A percentile compares a stretch with the other conserved stretches of the same genome.
Evolutionary conservation across 2,797 vertebrate species (phyloP).

Genomic region (Cyprinodon diabolis): DNA sequence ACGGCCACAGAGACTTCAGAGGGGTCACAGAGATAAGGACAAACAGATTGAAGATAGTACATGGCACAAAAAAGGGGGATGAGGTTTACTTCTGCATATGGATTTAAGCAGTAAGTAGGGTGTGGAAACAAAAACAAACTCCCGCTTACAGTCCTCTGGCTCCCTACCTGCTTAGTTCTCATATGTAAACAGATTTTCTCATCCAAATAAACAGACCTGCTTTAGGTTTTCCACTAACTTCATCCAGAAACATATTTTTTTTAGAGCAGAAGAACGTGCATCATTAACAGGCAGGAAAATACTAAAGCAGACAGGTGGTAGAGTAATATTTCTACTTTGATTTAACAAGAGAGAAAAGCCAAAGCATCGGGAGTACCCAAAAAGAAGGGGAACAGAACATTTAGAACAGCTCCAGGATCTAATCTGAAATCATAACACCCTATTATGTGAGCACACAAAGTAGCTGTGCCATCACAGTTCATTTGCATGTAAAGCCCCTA

Average conservation of each 20-base stretch:
- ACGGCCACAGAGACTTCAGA: slow-evolving; percentile 52
- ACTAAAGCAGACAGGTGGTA: slow-evolving; percentile 43
- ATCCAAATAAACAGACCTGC: slow-evolving; percentile 8
- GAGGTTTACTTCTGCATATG: slow-evolving; percentile 3
- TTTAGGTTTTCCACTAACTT: slow-evolving; percentile 35
- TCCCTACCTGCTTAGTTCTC: not conserved
- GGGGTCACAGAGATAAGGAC: slow-evolving; percentile 51
- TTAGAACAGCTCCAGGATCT: slow-evolving; percentile 17
- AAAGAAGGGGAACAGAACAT: slow-evolving; percentile 18
- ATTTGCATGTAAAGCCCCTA: slow-evolving; percentile 16
- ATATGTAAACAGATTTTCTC: slow-evolving; percentile 2
- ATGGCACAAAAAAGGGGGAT: slow-evolving; percentile 15
- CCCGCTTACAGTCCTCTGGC: not conserved
- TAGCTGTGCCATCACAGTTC: not conserved
- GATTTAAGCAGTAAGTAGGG: slow-evolving; percentile 14
- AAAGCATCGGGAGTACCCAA: slow-evolving; percentile 5
- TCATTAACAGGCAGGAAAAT: slow-evolving; percentile 29
- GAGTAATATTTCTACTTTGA: slow-evolving; percentile 22
- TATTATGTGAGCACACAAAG: slow-evolving; percentile 6
- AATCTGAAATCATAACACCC: not conserved
- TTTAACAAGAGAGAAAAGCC: slow-evolving; percentile 23
- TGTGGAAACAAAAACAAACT: not conserved
- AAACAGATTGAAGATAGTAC: slow-evolving; percentile 41
- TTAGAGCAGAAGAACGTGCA: slow-evolving; percentile 4
- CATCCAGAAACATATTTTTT: slow-evolving; percentile 18